These are phyloP conservation scores for Meloidogyne floridensis DNA, from an alignment of 1,140 invertebrate genomes.

Conservation along the genomic window DNA sequence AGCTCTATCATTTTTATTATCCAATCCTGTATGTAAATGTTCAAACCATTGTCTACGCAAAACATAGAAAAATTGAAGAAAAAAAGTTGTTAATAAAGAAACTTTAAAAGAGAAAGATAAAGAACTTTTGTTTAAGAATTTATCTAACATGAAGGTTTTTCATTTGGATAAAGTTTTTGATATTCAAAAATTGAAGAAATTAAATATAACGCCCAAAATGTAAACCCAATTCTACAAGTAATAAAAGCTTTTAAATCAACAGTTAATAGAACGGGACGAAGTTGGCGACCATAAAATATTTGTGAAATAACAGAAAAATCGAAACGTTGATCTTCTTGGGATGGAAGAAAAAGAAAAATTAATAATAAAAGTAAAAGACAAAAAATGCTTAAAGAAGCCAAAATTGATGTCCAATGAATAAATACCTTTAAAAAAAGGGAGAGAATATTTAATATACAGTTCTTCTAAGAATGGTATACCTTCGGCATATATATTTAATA, in stretches of 20 bases:
- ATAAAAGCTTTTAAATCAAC: conserved; percentile 51
- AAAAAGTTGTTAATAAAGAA: conserved; percentile 21
- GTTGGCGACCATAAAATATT: conserved; percentile 45
- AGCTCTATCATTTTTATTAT: conserved; percentile 48
- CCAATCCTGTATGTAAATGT: conserved; percentile 32
- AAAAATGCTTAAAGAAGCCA: conserved; percentile 29
- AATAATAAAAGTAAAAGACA: conserved; percentile 16
- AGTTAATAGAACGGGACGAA: conserved; percentile 45
- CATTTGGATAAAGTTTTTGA: conserved; percentile 18
- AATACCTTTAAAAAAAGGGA: conserved; percentile 29
- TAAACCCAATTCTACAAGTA: conserved; percentile 39
- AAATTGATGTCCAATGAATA: conserved; percentile 35
- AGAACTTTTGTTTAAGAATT: no score
- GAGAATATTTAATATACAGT: no score
- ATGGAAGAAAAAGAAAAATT: conserved; percentile 8
- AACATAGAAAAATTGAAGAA: conserved; percentile 48
- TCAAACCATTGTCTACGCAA: conserved; percentile 42
- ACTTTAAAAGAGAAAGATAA: conserved; percentile 16
- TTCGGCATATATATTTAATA: no score
- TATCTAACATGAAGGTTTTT: neutral
- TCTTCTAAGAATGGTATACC: no score
- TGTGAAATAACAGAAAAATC: conserved; percentile 39
- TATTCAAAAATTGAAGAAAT: conserved; percentile 44
- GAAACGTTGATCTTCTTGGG: conserved; percentile 7
- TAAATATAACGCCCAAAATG: conserved; percentile 47